Evolutionary conservation across 2,797 vertebrate species (phyloP), one percentile per base, ranked within the genome.

Genomic region (Pseudomugil gertrudae): DNA sequence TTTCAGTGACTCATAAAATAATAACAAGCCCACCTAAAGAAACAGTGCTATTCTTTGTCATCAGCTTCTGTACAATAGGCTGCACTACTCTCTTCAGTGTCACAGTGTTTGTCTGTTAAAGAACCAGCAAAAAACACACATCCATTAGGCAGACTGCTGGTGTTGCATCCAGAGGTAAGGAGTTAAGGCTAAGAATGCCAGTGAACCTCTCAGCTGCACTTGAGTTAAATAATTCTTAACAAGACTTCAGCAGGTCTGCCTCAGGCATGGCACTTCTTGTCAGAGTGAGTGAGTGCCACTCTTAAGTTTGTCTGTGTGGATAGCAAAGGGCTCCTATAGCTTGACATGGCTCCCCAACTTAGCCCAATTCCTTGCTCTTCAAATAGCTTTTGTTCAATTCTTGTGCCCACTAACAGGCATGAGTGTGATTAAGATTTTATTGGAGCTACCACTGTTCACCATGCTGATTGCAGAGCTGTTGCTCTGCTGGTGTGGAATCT

Each of bases 231-330:
- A 38, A 59, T 59, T 47, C 40, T 30, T 59, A 0, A 45, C 30
- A 15, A 4, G 52, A 65, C 38, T 26, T 55, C 29, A 65, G 52
- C 63, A 55, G 38, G 52, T 56, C 52, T 56, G 52, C 43, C 52
- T 0, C 29, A 54, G 21, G 5, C 38, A 11, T 24, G 10, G 40
- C 29, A 40, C 26, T 33, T 55, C 13, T 40, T 23, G 50, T 26
- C 38, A 45, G 21, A 64, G 9, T 0, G 52, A 24, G 9, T 47
- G 52, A n/a, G 21, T 64, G 29, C 32, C 38, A 65, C 9, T 54
- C 36, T 55, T 36, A 47, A 35, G 53, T 30, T 1, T 0, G 2
- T 55, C 52, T 56, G 15, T 56, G 63, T 47, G 10, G 35, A 47
- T 47, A 43, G 27, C 17, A 57, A 50, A 24, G 17, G 19, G 32